Conservation (phyloP, 2,113 vertebrate genomes). For the Myotis davidii region DNA sequence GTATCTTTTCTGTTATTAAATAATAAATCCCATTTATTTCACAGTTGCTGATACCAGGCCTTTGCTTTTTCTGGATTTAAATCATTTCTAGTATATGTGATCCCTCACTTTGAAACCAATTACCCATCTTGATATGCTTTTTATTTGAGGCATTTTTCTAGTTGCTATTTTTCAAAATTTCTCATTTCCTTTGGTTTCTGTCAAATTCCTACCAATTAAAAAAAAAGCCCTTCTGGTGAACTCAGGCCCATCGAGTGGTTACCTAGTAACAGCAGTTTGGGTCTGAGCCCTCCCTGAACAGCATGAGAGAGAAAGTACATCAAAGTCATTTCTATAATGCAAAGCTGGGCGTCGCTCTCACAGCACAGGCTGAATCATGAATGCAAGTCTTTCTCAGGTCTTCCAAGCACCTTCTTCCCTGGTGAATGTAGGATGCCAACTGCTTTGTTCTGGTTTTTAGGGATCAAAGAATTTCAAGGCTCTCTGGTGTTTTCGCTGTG, state of each 20-base stretch:
- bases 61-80: conserved; percentile 49
- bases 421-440: conserved; percentile 22
- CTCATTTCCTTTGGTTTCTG: conserved; percentile 63
- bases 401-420: conserved; percentile 39
- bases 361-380: neutral
- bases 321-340: conserved; percentile 47
- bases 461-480: conserved; percentile 49
- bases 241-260: conserved; percentile 46
- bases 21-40: conserved; percentile 43
- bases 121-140: conserved; percentile 41
- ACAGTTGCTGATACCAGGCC: neutral
- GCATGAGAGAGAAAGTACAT: neutral
- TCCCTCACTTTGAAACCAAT: conserved; percentile 50
- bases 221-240: conserved; percentile 48
- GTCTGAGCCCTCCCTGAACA: conserved; percentile 17
- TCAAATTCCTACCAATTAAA: conserved; percentile 59
- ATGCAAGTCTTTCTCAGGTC: conserved; percentile 34
- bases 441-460: conserved; percentile 45
- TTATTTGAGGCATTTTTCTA: conserved; percentile 59
- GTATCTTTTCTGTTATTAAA: neutral
- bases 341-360: neutral
- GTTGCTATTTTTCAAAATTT: conserved; percentile 53
- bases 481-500: neutral
- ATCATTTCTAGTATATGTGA: conserved; percentile 10
- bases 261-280: conserved; percentile 74